Conservation (phyloP, 2,797 vertebrate species). For the Spondyliosoma cantharus region DNA sequence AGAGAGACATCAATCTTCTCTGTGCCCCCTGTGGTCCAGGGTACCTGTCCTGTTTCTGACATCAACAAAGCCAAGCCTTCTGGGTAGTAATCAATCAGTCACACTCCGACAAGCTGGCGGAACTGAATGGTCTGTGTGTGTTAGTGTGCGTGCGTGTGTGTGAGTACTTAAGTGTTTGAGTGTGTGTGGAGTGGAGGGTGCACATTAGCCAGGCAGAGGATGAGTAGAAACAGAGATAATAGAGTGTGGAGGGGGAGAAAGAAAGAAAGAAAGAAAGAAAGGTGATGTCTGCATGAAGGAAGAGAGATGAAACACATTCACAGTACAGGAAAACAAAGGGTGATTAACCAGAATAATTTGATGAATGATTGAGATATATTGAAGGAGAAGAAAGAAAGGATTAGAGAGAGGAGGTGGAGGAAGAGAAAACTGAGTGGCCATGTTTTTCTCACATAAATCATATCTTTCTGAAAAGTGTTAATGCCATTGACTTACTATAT, state of each 20-base stretch:
- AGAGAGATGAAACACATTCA: constrained; percentile 16
- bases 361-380: constrained; percentile 10
- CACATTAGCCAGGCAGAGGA: constrained; percentile 66
- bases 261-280: constrained; percentile 6
- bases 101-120: constrained; percentile 76
- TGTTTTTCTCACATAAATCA: background rate
- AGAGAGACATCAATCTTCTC: constrained; percentile 78
- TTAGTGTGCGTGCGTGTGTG: constrained; percentile 11
- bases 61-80: constrained; percentile 81
- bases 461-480: background rate
- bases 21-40: constrained; percentile 72
- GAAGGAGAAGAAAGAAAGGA: no score
- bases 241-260: constrained; percentile 33
- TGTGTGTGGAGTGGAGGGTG: constrained; percentile 46
- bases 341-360: background rate
- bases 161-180: constrained; percentile 12
- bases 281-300: constrained; percentile 30
- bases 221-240: constrained; percentile 66
- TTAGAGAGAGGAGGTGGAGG: background rate
- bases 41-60: constrained; percentile 82
- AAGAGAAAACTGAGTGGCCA: background rate
- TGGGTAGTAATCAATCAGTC: constrained; percentile 84
- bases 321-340: constrained; percentile 1
- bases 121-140: constrained; percentile 69
- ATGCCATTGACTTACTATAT: background rate